Evolutionary conservation across 2,888 invertebrate species (phyloP).

Genomic region (Eilema griseolum): DNA sequence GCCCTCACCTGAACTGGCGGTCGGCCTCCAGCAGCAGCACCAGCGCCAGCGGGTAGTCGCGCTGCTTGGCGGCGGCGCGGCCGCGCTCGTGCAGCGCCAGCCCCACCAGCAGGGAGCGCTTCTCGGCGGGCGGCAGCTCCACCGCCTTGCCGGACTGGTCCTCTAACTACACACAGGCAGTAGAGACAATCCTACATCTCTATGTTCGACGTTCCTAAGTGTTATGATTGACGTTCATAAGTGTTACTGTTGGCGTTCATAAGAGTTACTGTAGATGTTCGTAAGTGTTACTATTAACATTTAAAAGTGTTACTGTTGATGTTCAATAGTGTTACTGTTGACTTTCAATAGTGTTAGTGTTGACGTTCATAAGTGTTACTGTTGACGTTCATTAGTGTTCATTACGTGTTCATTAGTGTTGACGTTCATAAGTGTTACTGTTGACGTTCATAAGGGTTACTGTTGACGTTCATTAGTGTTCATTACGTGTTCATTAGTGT

Average conservation of each 20-base stretch:
- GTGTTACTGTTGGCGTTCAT: background rate
- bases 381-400: too few relatives aligned
- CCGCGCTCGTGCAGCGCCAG: slow-evolving; percentile 94
- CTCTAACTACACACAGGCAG: slow-evolving; percentile 84
- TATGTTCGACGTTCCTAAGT: background rate
- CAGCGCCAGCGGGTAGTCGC: slow-evolving; percentile 90
- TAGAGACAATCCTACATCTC: background rate
- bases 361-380: background rate
- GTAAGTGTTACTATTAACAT: background rate
- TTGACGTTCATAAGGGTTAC: background rate
- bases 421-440: too few relatives aligned
- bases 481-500: too few relatives aligned
- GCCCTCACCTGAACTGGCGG: slow-evolving; percentile 88
- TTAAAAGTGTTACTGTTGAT: background rate
- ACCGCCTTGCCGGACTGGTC: slow-evolving; percentile 93
- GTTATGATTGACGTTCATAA: background rate
- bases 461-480: background rate
- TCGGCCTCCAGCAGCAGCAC: slow-evolving; percentile 93
- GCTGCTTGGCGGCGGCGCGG: slow-evolving; percentile 88
- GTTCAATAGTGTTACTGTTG: background rate
- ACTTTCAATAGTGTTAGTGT: background rate
- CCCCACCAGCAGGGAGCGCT: slow-evolving; percentile 90
- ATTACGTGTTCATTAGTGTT: too few relatives aligned
- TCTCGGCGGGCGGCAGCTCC: slow-evolving; percentile 90
- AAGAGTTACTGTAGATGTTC: background rate